phyloP scores from a whole-genome alignment of 1,140 invertebrate genomes.

The Pseudomyrmex sp. region DNA sequence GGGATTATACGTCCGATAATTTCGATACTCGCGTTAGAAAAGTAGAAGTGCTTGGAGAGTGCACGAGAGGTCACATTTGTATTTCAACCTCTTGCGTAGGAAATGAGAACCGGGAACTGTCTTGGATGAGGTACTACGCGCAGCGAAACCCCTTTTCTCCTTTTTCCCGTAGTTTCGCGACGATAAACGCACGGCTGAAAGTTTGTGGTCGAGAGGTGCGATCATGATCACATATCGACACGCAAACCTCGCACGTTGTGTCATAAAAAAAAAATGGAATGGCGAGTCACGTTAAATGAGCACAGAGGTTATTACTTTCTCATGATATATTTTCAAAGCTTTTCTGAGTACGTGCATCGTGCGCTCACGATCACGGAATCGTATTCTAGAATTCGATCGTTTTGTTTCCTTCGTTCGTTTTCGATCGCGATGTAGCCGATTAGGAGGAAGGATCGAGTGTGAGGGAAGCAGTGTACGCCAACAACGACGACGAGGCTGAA shows the following conservation, averaged over 20 bases:
- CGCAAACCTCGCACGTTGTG: not conserved
- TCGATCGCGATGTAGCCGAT: conserved; percentile 37
- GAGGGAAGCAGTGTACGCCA: not conserved
- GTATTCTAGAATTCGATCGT: conserved; percentile 55
- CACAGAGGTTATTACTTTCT: conserved; percentile 34
- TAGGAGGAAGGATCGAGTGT: conserved; percentile 1
- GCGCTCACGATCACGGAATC: not conserved
- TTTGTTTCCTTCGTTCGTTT: conserved; percentile 54
- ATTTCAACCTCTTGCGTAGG: not conserved
- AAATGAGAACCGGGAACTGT: conserved; percentile 2
- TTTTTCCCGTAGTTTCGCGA: conserved; percentile 6
- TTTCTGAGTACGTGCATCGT: conserved; percentile 29
- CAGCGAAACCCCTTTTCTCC: conserved; percentile 3
- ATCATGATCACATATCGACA: conserved; percentile 3
- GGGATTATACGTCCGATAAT: conserved; percentile 24
- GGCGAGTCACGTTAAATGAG: conserved; percentile 17
- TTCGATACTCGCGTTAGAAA: conserved; percentile 1
- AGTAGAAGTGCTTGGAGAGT: conserved; percentile 36
- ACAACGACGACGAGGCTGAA: conserved; percentile 60
- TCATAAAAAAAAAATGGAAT: not conserved
- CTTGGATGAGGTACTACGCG: conserved; percentile 23
- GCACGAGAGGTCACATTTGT: not conserved
- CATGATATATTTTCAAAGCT: conserved; percentile 46
- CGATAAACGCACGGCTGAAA: not conserved
- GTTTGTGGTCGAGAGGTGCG: not conserved